Conservation (phyloP, 2,113 vertebrate genomes). For the Puntigrus tetrazona region DNA sequence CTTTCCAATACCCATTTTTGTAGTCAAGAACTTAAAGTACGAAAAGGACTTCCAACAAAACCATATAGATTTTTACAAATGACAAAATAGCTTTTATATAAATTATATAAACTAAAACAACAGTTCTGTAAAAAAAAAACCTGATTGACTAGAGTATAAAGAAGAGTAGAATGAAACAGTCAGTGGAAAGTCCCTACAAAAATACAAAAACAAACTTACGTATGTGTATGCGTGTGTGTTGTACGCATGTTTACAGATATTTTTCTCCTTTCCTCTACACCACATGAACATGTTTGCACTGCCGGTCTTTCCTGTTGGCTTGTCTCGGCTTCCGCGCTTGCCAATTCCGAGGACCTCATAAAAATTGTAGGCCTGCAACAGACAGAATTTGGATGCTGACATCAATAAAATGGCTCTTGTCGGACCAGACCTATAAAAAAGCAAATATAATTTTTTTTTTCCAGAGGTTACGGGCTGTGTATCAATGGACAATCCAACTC, state of each 20-base stretch:
- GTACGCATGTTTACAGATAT: slow-evolving; percentile 21
- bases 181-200: not conserved
- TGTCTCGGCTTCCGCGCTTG: not conserved
- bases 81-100: not conserved
- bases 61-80: not conserved
- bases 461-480: slow-evolving; percentile 45
- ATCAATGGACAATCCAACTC: slow-evolving; percentile 53
- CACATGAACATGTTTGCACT: slow-evolving; percentile 9
- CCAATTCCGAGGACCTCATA: slow-evolving; percentile 21
- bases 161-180: not conserved
- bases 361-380: slow-evolving; percentile 46
- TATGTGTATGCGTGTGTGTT: not conserved
- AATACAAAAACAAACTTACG: not conserved
- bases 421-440: slow-evolving; percentile 54
- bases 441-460: slow-evolving; percentile 44
- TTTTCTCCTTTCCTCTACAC: not conserved
- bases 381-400: slow-evolving; percentile 48
- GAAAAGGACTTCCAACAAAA: not conserved
- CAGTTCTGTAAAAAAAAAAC: not conserved
- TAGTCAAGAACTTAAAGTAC: not conserved
- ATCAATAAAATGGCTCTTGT: slow-evolving; percentile 48
- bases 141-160: not conserved
- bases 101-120: not conserved
- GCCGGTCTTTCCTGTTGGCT: not conserved
- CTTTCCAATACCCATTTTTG: not conserved